phyloP scores from a whole-genome alignment of 2,113 vertebrate genomes.

The Oophaga pumilio region DNA sequence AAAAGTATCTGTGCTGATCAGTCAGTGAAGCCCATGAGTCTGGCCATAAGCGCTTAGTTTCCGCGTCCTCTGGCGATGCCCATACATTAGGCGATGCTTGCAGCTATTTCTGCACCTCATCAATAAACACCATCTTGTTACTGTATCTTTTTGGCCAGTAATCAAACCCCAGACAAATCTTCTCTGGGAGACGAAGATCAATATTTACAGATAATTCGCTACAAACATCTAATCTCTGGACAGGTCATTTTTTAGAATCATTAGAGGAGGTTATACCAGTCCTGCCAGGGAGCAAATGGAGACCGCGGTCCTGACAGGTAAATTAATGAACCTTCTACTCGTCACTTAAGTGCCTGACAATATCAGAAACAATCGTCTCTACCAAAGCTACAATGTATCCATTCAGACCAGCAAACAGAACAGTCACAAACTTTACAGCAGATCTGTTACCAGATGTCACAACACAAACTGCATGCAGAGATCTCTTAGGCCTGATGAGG shows the following conservation, averaged over 20 bases:
- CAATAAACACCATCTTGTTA: neutral
- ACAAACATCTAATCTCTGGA: constrained; percentile 14
- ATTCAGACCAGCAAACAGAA: neutral
- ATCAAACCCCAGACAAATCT: constrained; percentile 14
- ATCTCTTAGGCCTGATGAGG: too few relatives aligned
- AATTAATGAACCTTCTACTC: constrained; percentile 39
- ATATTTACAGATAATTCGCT: constrained; percentile 49
- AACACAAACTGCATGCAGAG: too few relatives aligned
- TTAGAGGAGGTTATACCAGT: neutral
- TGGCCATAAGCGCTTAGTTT: too few relatives aligned
- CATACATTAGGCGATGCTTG: neutral
- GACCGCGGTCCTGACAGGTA: constrained; percentile 14
- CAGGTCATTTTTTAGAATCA: constrained; percentile 33
- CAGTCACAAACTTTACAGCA: neutral
- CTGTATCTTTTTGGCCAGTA: constrained; percentile 11
- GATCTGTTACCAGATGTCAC: neutral
- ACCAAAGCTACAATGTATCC: neutral
- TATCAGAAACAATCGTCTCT: constrained; percentile 30
- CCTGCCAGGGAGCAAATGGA: neutral
- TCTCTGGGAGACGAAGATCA: constrained; percentile 29
- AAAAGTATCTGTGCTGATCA: too few relatives aligned
- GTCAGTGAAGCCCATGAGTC: too few relatives aligned
- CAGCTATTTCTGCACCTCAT: neutral
- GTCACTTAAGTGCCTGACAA: constrained; percentile 31
- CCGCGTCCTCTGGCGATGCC: too few relatives aligned